A percentile compares a stretch with the other conserved stretches of the same genome.
Conservation (phyloP, 2,113 vertebrate genomes). For the Peromyscus polionotus region DNA sequence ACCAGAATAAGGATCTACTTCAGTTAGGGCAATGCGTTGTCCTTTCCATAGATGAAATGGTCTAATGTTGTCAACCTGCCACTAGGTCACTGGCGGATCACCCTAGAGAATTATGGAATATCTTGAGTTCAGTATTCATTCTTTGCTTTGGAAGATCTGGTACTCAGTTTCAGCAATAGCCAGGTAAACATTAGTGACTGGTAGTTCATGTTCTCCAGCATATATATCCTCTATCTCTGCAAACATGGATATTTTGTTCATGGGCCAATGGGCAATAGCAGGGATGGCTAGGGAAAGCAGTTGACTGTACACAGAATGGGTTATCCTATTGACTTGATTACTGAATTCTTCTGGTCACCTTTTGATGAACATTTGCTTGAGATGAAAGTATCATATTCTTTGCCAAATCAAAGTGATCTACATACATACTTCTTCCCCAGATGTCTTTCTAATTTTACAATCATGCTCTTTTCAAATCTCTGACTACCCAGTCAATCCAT, state of each 20-base stretch:
- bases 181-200: neutral
- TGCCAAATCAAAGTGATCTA: neutral
- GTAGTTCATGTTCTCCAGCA: neutral
- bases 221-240: neutral
- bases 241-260: neutral
- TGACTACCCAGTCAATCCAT: neutral
- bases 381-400: neutral
- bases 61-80: neutral
- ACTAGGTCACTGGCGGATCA: neutral
- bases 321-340: neutral
- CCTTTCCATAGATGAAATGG: neutral
- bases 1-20: neutral
- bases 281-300: neutral
- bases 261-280: neutral
- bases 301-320: neutral
- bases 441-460: neutral
- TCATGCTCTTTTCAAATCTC: neutral
- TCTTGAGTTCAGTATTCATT: neutral
- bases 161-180: neutral
- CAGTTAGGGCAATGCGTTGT: neutral
- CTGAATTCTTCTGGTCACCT: neutral
- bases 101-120: neutral
- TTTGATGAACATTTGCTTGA: neutral
- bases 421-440: neutral
- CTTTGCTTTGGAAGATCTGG: neutral